These are phyloP conservation scores for Pteronotus mesoamericanus DNA, from an alignment of 2,797 vertebrate species.

Conservation along the genomic window DNA sequence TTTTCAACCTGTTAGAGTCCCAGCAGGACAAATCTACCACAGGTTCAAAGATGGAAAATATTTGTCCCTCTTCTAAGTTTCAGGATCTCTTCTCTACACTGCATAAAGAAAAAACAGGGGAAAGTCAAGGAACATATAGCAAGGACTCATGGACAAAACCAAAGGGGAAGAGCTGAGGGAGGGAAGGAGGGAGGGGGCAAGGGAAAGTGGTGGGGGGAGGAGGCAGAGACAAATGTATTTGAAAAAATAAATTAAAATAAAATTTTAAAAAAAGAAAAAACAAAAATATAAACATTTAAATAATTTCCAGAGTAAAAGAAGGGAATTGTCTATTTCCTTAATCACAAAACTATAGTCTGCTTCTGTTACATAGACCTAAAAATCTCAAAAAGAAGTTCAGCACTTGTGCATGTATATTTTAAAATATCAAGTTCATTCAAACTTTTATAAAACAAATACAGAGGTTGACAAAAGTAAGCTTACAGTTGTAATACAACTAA, in stretches of 20 bases:
- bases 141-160: too few species aligned
- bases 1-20: neutral
- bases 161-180: too few species aligned
- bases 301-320: neutral
- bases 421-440: neutral
- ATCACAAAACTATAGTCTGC: neutral
- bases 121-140: too few species aligned
- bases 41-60: neutral
- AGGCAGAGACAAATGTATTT: too few species aligned
- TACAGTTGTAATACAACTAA: neutral
- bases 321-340: neutral
- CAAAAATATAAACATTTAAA: neutral
- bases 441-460: neutral
- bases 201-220: too few species aligned
- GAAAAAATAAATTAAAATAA: too few species aligned
- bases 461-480: neutral
- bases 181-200: too few species aligned
- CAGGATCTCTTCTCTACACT: neutral
- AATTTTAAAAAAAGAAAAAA: neutral
- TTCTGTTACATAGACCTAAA: neutral
- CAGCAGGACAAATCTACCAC: neutral
- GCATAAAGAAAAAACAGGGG: neutral
- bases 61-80: neutral
- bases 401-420: neutral
- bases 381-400: neutral